Evolutionary conservation across 2,888 invertebrate species (phyloP).

Genomic region (Drosophila melanosoma): DNA sequence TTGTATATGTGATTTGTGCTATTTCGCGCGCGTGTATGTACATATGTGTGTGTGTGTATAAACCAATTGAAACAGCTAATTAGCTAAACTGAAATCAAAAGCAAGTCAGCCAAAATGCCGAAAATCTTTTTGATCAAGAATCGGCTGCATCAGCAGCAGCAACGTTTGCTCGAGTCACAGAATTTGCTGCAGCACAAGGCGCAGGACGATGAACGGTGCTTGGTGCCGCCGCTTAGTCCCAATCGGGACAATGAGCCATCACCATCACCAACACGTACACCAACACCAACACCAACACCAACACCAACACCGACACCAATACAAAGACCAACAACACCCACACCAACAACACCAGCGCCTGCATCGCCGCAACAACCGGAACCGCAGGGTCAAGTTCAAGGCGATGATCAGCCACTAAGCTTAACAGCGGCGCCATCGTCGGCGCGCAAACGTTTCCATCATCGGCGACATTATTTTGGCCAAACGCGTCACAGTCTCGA

Average conservation of each 20-base stretch:
- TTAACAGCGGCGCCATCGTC: constrained; percentile 49
- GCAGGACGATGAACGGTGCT: constrained; percentile 86
- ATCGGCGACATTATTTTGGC: constrained; percentile 83
- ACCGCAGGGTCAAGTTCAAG: constrained; percentile 65
- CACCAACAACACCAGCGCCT: constrained; percentile 39
- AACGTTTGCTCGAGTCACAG: constrained; percentile 92
- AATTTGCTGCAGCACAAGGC: constrained; percentile 90
- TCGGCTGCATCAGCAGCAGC: constrained; percentile 95
- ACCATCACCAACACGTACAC: constrained; percentile 31
- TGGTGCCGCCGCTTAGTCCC: constrained; percentile 87
- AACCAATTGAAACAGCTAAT: constrained; percentile 19
- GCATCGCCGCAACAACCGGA: constrained; percentile 56
- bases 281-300: constrained; percentile 44
- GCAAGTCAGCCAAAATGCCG: constrained; percentile 88
- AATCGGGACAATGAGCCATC: constrained; percentile 12
- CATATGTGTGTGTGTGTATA: constrained; percentile 15
- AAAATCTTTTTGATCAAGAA: constrained; percentile 97
- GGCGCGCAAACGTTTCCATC: constrained; percentile 85
- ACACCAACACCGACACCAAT: constrained; percentile 28
- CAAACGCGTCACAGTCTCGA: constrained; percentile 73
- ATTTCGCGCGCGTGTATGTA: constrained; percentile 17
- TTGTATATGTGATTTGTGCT: constrained; percentile 24
- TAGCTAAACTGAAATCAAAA: constrained; percentile 3
- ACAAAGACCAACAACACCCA: constrained; percentile 24
- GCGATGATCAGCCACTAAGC: constrained; percentile 68